A percentile compares a stretch with the other conserved stretches of the same genome.
Evolutionary conservation across 2,888 invertebrate species (phyloP).

Genomic region (Melinaea menophilus): DNA sequence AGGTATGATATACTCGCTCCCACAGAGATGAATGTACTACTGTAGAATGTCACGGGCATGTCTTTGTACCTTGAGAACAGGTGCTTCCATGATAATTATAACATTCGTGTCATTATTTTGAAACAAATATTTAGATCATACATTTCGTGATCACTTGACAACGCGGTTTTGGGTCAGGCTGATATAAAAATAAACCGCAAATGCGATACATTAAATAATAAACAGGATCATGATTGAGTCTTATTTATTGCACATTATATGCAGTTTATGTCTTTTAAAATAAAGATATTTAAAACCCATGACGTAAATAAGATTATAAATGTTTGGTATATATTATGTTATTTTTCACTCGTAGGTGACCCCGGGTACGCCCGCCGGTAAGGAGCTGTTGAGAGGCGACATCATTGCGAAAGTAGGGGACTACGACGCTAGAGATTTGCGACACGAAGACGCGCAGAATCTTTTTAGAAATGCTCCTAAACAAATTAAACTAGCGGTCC

Average conservation of each 20-base stretch:
- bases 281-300: too few species aligned
- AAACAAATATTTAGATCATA: neutral
- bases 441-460: conserved; percentile 94
- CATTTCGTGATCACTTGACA: neutral
- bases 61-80: conserved; percentile 39
- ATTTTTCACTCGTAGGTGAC: conserved; percentile 84
- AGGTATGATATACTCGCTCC: neutral
- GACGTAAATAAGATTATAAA: neutral
- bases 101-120: conserved; percentile 17
- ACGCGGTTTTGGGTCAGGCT: neutral
- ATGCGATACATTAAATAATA: too few species aligned
- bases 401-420: conserved; percentile 93
- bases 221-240: too few species aligned
- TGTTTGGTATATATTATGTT: neutral
- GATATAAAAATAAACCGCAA: neutral
- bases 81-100: conserved; percentile 19
- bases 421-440: conserved; percentile 90
- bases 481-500: conserved; percentile 87
- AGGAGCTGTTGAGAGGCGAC: conserved; percentile 91
- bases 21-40: conserved; percentile 27
- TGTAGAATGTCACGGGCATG: conserved; percentile 56
- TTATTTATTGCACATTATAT: too few species aligned
- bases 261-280: too few species aligned
- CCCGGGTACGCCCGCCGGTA: conserved; percentile 90
- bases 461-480: conserved; percentile 89